Evolutionary conservation across 2,113 vertebrate species (phyloP).

Genomic region (Scytalopus superciliaris): DNA sequence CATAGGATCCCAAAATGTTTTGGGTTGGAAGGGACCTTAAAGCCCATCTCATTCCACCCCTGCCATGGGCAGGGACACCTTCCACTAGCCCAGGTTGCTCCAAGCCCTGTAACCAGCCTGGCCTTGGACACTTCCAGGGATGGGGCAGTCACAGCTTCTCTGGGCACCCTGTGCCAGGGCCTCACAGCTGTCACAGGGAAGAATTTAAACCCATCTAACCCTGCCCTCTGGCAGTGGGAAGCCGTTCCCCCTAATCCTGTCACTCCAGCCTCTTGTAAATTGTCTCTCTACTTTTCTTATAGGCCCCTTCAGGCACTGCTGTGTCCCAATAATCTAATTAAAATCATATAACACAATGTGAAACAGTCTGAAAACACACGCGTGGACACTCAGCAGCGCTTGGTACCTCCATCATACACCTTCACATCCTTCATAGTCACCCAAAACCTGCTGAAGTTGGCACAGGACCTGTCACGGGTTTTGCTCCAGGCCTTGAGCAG

Average conservation of each 20-base stretch:
- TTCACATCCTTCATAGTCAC: background rate
- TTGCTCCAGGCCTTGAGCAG: background rate
- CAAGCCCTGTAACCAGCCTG: accelerated
- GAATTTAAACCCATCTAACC: background rate
- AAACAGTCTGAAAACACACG: background rate
- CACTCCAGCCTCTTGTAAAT: background rate
- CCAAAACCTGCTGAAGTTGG: background rate
- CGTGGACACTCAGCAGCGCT: background rate
- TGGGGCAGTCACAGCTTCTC: background rate
- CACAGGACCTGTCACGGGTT: background rate
- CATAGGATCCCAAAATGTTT: background rate
- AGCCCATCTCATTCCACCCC: accelerated
- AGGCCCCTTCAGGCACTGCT: background rate
- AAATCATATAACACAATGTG: background rate
- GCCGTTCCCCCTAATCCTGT: background rate
- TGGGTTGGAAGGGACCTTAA: background rate
- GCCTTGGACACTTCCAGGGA: background rate
- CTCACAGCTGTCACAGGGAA: accelerated
- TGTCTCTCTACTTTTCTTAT: background rate
- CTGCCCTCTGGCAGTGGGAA: background rate
- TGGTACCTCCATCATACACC: background rate
- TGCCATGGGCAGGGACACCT: background rate
- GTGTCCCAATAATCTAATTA: background rate
- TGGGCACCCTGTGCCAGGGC: background rate
- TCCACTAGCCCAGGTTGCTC: accelerated